These are phyloP conservation scores for Drosophila limbata DNA, from an alignment of 2,888 invertebrate genomes.

Conservation along the genomic window DNA sequence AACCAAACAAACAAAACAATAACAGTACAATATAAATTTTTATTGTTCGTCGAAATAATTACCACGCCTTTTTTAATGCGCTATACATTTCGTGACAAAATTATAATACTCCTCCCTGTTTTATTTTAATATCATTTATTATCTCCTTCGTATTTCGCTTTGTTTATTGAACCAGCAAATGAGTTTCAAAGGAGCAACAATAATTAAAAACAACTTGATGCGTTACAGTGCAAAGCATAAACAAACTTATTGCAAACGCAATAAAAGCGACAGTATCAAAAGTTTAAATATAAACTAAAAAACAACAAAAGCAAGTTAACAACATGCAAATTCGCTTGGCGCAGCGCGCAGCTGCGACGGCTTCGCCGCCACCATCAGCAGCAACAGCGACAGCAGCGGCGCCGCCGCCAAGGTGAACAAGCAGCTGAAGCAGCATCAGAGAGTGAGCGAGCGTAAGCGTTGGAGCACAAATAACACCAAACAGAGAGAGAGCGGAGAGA, in stretches of 20 bases:
- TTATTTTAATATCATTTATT: constrained; percentile 4
- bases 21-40: too few relatives aligned
- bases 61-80: too few relatives aligned
- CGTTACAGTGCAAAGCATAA: constrained; percentile 5
- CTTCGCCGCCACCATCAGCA: constrained; percentile 44
- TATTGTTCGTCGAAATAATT: not conserved
- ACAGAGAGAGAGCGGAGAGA: not conserved
- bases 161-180: constrained; percentile 6
- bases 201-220: not conserved
- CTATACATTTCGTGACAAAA: not conserved
- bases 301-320: constrained; percentile 12
- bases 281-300: constrained; percentile 7
- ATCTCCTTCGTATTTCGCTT: not conserved
- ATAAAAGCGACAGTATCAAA: constrained; percentile 12
- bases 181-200: not conserved
- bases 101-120: not conserved
- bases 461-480: not conserved
- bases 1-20: too few relatives aligned
- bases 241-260: constrained; percentile 21
- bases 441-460: constrained; percentile 10
- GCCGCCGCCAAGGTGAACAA: constrained; percentile 72
- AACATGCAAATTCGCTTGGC: constrained; percentile 57
- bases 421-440: constrained; percentile 40
- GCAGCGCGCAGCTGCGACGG: constrained; percentile 74
- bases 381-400: constrained; percentile 40